Conservation (phyloP, 1,140 invertebrate species). For the Papilio xuthus region DNA sequence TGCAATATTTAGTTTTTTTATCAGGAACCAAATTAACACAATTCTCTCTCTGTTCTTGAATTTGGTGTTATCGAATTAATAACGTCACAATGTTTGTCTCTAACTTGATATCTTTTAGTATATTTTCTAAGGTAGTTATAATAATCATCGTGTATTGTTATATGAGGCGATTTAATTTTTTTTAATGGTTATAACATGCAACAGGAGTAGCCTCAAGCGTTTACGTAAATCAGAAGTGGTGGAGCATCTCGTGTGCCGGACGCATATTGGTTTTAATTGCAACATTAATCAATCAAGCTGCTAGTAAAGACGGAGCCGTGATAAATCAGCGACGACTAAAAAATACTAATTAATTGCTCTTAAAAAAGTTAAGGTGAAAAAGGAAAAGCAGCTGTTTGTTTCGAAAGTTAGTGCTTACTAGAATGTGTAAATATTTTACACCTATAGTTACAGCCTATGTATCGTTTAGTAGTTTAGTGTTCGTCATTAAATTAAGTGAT, state of each 20-base stretch:
- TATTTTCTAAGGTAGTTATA: too few species aligned
- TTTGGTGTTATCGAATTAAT: too few species aligned
- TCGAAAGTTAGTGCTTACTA: neutral
- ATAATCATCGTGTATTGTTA: too few species aligned
- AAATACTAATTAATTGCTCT: neutral
- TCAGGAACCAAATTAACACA: too few species aligned
- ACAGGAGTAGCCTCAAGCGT: neutral
- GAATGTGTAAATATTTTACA: too few species aligned
- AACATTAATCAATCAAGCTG: conserved; percentile 18
- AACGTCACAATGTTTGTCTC: too few species aligned
- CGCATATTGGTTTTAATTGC: conserved; percentile 24
- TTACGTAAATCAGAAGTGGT: conserved; percentile 1
- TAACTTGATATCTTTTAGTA: too few species aligned
- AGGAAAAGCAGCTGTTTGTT: too few species aligned
- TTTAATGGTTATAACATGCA: neutral
- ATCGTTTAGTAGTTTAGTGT: neutral
- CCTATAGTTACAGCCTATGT: too few species aligned
- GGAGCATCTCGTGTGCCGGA: conserved; percentile 12
- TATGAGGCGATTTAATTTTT: too few species aligned
- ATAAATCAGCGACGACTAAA: conserved; percentile 3
- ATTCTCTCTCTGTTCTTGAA: too few species aligned
- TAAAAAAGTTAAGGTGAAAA: neutral
- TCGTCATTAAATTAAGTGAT: neutral
- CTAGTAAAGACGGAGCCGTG: neutral
- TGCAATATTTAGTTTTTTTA: too few species aligned